Conservation (phyloP, 2,888 invertebrate genomes). For the Hypomecis punctinalis region DNA sequence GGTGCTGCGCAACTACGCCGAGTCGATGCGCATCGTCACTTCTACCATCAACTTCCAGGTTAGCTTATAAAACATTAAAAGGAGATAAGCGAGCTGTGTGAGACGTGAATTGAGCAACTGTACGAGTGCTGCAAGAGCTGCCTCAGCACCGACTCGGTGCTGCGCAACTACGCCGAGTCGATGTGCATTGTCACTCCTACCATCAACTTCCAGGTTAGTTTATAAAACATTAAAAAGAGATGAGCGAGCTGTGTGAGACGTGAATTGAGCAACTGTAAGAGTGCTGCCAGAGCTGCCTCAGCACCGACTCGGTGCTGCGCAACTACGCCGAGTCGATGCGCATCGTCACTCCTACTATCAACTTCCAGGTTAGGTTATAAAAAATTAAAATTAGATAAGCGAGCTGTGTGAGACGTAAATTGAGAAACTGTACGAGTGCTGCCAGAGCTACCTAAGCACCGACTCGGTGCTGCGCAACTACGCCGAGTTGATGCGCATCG, state of each 20-base stretch:
- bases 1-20: constrained; percentile 88
- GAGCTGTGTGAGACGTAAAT: constrained; percentile 84
- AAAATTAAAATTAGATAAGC: no score
- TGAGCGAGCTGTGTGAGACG: constrained; percentile 88
- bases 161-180: constrained; percentile 74
- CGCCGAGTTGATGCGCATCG: constrained; percentile 79
- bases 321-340: constrained; percentile 89
- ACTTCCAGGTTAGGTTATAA: constrained; percentile 84
- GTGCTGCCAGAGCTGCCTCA: constrained; percentile 87
- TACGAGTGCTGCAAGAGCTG: constrained; percentile 89
- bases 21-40: constrained; percentile 88
- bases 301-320: constrained; percentile 87
- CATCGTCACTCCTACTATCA: constrained; percentile 87
- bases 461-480: constrained; percentile 87
- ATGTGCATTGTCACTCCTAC: constrained; percentile 88
- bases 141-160: constrained; percentile 87
- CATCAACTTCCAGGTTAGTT: constrained; percentile 68
- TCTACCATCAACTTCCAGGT: constrained; percentile 89
- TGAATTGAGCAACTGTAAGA: constrained; percentile 88
- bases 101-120: constrained; percentile 87
- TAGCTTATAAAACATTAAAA: constrained; percentile 40
- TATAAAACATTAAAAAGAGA: constrained; percentile 79
- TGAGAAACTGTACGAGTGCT: constrained; percentile 89
- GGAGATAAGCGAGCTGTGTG: constrained; percentile 62
- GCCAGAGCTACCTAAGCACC: constrained; percentile 87